These are phyloP conservation scores for Melanitta fusca DNA, from an alignment of 2,797 vertebrate species.

Conservation along the genomic window DNA sequence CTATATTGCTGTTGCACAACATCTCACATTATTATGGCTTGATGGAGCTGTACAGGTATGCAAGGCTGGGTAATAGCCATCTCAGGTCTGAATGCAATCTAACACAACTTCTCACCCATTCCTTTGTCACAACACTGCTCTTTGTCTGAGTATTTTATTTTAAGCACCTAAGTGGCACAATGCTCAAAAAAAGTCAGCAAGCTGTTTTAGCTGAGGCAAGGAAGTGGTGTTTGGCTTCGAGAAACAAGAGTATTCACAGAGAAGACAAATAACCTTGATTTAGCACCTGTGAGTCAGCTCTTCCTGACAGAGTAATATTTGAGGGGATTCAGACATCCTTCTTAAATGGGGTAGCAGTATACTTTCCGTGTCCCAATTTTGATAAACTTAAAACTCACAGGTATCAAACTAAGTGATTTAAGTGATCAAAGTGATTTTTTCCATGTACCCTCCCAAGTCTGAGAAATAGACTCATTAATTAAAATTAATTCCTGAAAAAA, in stretches of 20 bases:
- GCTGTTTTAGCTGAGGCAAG: background rate
- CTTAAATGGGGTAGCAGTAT: background rate
- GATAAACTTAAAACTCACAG: background rate
- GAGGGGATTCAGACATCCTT: background rate
- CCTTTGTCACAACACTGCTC: background rate
- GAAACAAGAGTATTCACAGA: background rate
- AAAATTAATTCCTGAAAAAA: background rate
- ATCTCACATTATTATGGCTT: fast-evolving
- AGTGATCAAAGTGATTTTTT: background rate
- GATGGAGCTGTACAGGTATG: fast-evolving
- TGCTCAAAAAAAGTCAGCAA: background rate
- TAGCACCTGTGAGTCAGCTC: background rate
- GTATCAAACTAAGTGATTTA: background rate
- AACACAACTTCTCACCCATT: background rate
- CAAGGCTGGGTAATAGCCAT: background rate
- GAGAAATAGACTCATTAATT: background rate
- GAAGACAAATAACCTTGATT: background rate
- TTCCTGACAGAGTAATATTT: background rate
- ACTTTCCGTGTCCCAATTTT: background rate
- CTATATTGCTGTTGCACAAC: background rate
- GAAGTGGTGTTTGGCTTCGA: background rate
- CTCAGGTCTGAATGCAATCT: background rate
- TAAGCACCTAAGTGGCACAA: background rate
- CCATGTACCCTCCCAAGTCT: background rate
- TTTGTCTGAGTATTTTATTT: background rate